Evolutionary conservation across 1,140 invertebrate genomes (phyloP).

Genomic region (Mactra quadrangularis): DNA sequence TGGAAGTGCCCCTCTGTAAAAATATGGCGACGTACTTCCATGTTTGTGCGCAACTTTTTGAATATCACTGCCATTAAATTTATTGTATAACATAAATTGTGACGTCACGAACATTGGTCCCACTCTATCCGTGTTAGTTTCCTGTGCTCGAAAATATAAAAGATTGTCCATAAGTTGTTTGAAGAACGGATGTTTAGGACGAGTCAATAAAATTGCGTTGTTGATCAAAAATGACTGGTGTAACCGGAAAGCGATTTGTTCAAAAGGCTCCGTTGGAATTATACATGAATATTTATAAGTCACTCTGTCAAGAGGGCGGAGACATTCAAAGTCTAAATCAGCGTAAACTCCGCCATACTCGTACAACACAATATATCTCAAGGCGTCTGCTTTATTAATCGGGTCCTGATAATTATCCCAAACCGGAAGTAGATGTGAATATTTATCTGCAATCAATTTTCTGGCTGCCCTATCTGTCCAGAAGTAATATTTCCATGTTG

Average conservation of each 20-base stretch:
- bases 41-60: neutral
- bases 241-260: conserved; percentile 69
- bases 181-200: conserved; percentile 71
- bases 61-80: neutral
- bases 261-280: conserved; percentile 73
- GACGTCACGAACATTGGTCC: conserved; percentile 70
- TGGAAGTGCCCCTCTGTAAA: neutral
- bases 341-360: conserved; percentile 76
- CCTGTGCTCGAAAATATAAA: conserved; percentile 63
- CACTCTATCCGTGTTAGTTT: conserved; percentile 55
- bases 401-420: conserved; percentile 68
- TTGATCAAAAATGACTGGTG: conserved; percentile 67
- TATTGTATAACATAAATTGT: conserved; percentile 5
- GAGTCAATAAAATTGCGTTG: conserved; percentile 74
- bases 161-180: conserved; percentile 67
- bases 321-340: conserved; percentile 74
- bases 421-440: conserved; percentile 65
- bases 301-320: conserved; percentile 65
- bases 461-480: conserved; percentile 74
- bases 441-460: conserved; percentile 66
- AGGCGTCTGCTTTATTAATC: conserved; percentile 72
- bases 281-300: conserved; percentile 70
- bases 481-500: conserved; percentile 76
- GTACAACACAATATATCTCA: conserved; percentile 75
- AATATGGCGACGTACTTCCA: conserved; percentile 4